Evolutionary conservation across 2,113 vertebrate species (phyloP), one percentile per base, ranked within the genome.

Genomic region (Sturnira hondurensis): DNA sequence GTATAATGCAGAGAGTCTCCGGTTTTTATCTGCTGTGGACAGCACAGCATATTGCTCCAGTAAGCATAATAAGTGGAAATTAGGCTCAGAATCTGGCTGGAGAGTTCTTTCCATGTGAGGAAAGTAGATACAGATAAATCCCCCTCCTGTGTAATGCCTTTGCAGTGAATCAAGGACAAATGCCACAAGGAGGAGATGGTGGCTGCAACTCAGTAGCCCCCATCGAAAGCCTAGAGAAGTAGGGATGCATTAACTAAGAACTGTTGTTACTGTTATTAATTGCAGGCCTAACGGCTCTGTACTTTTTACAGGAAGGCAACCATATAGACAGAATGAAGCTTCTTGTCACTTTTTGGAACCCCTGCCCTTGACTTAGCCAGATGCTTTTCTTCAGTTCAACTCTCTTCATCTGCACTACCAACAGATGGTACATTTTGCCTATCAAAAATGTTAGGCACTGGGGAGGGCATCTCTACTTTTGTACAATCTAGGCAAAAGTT

Each of bases 21-120:
- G 2, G 61, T 94, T 95, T 97, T 97, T 98, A 97, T 98, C 96
- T 97, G 74, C 96, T 74, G 63, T 67, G 84, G 95, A 73, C 96
- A 97, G 96, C 78, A 91, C 13, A 92, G 56, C 71, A 65, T 65
- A 52, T 68, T 96, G 96, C 89, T 95, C 65, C 41, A 47, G 90
- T 93, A 94, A 97, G 87, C 54, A 95, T 87, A 97, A 97, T 94
- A 85, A 94, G 95, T 94, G 94, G 73, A 96, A 98, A 98, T 97
- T 90, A 96, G 94, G 77, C 77, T 94, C 95, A 50, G 84, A 80
- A 95, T 95, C 96, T 88, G 68, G n/a, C 94, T 95, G 77, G 71
- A 92, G 87, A 96, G 54, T 86, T 94, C 65, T 81, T 86, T 67
- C 77, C 85, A 85, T 50, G 71, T 83, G 90, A 83, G n/a, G 33